phyloP scores from a whole-genome alignment of 2,888 invertebrate genomes.

The Ptycholaimellus sp. region DNA sequence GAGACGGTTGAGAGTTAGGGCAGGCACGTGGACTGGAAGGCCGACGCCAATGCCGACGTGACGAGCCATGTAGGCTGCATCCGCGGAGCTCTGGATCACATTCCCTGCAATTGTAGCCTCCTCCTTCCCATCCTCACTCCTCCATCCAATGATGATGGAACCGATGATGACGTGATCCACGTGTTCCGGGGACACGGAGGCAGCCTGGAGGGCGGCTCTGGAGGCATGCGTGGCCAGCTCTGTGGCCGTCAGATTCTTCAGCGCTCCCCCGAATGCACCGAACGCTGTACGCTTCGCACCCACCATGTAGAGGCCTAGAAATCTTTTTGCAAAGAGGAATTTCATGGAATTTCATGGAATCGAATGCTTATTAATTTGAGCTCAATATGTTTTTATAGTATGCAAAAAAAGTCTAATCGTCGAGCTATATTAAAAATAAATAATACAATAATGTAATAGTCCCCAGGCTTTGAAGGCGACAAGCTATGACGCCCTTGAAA shows the following conservation, averaged over 20 bases:
- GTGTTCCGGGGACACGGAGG: slow-evolving; percentile 52
- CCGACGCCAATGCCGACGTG: slow-evolving; percentile 64
- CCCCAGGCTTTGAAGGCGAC: no score
- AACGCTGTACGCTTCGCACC: slow-evolving; percentile 88
- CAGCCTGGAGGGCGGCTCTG: slow-evolving; percentile 35
- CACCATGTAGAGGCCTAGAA: slow-evolving; percentile 37
- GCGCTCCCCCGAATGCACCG: slow-evolving; percentile 55
- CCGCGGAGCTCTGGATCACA: slow-evolving; percentile 44
- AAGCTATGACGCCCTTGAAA: no score
- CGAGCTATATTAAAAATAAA: no score
- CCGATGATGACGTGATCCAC: slow-evolving; percentile 73
- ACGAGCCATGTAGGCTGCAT: slow-evolving; percentile 60
- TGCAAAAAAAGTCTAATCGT: no score
- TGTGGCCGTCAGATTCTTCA: slow-evolving; percentile 29
- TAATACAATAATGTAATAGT: no score
- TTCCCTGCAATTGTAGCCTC: slow-evolving; percentile 14
- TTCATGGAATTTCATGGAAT: no score
- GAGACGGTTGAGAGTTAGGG: slow-evolving; percentile 62
- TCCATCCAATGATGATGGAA: slow-evolving; percentile 19
- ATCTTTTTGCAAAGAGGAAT: no score
- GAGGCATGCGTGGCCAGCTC: slow-evolving; percentile 43
- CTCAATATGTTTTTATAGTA: no score
- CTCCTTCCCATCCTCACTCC: neutral
- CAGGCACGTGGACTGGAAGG: slow-evolving; percentile 58
- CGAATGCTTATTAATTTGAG: no score